phyloP scores from a whole-genome alignment of 2,888 invertebrate species.

The Rotaria macrura region DNA sequence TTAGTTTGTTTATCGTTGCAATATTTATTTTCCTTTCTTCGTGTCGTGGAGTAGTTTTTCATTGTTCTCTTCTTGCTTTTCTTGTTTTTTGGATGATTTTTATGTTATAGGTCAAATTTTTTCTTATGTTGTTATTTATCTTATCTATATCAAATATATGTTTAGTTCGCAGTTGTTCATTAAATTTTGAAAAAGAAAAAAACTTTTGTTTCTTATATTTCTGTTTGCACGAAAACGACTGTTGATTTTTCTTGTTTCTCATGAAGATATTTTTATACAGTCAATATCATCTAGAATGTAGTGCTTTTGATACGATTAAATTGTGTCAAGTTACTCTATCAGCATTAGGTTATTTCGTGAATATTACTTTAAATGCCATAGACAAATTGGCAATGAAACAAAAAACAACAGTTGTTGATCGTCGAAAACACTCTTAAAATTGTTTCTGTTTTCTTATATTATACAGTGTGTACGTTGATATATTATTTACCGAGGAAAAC shows the following conservation, averaged over 20 bases:
- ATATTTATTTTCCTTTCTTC: background rate
- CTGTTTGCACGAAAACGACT: background rate
- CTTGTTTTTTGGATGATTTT: background rate
- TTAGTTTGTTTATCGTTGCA: background rate
- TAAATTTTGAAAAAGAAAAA: background rate
- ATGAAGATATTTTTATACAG: background rate
- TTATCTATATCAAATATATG: background rate
- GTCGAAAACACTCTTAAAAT: too few relatives aligned
- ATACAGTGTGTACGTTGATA: too few relatives aligned
- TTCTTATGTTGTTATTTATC: background rate
- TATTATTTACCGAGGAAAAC: too few relatives aligned
- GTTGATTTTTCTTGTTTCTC: too few relatives aligned
- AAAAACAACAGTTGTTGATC: too few relatives aligned
- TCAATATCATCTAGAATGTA: too few relatives aligned
- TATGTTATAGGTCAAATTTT: background rate
- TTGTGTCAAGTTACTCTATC: too few relatives aligned
- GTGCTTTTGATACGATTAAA: too few relatives aligned
- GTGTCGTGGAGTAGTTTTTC: background rate
- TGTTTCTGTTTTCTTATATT: too few relatives aligned
- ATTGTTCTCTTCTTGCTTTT: background rate
- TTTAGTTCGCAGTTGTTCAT: background rate
- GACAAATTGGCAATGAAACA: too few relatives aligned
- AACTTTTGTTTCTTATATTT: background rate
- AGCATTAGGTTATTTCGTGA: too few relatives aligned
- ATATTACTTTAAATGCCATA: too few relatives aligned